phyloP scores from a whole-genome alignment of 1,140 invertebrate species.

The Lasaia peninsularis region DNA sequence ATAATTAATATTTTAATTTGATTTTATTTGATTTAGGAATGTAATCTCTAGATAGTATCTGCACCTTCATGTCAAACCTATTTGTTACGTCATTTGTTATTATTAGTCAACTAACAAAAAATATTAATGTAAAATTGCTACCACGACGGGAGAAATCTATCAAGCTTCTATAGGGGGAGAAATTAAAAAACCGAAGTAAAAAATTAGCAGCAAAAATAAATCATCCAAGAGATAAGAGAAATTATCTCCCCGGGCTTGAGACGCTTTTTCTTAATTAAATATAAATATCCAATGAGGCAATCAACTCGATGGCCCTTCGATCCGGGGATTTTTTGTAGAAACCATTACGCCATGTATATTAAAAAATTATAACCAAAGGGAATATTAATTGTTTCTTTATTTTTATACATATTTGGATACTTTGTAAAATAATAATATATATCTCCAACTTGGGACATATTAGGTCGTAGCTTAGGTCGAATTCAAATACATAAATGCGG shows the following conservation, averaged over 20 bases:
- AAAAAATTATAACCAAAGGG: not conserved
- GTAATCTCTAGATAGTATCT: too few species aligned
- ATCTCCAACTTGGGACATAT: too few species aligned
- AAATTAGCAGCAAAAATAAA: constrained; percentile 35
- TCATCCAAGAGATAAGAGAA: constrained; percentile 44
- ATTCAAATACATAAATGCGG: too few species aligned
- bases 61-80: too few species aligned
- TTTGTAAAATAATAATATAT: too few species aligned
- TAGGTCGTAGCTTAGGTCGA: too few species aligned
- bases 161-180: constrained; percentile 13
- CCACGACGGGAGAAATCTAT: not conserved
- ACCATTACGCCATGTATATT: not conserved
- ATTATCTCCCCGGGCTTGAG: constrained; percentile 31
- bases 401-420: not conserved
- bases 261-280: constrained; percentile 54
- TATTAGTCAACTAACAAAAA: not conserved
- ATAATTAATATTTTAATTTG: too few species aligned
- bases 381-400: not conserved
- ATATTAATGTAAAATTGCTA: not conserved
- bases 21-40: too few species aligned
- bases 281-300: constrained; percentile 62
- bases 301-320: constrained; percentile 38
- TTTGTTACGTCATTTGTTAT: too few species aligned
- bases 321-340: constrained; percentile 16
- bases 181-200: constrained; percentile 16